A percentile compares a stretch with the other conserved stretches of the same genome.
phyloP scores from a whole-genome alignment of 2,888 invertebrate genomes.

The Mimumesa dahlbomi region DNA sequence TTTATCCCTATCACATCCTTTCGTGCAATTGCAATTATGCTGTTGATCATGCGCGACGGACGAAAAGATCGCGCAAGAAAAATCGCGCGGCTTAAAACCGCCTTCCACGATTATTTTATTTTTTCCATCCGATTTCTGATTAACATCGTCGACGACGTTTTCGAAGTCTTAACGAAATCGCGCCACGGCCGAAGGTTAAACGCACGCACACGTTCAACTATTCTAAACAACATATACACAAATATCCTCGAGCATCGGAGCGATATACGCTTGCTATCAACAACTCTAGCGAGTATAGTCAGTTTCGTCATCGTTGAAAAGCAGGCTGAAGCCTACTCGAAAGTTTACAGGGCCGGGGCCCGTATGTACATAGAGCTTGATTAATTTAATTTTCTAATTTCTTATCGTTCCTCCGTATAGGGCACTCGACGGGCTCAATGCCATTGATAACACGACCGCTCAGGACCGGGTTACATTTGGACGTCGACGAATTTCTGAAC shows the following conservation, averaged over 20 bases:
- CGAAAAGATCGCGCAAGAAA: background rate
- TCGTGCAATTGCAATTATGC: too few species aligned
- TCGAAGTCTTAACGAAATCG: background rate
- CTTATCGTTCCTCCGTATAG: conserved; percentile 15
- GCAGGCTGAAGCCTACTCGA: background rate
- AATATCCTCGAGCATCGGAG: background rate
- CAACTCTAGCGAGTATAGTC: too few species aligned
- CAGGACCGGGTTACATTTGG: background rate
- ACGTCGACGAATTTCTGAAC: background rate
- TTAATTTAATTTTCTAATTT: background rate
- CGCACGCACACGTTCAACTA: background rate
- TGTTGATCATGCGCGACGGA: background rate
- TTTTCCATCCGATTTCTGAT: too few species aligned
- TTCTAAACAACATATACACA: background rate
- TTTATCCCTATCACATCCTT: background rate
- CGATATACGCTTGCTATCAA: background rate
- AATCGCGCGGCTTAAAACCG: too few species aligned
- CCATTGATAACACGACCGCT: conserved; percentile 31
- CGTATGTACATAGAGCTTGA: background rate
- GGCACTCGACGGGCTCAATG: background rate
- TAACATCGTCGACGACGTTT: background rate
- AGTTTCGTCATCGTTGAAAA: background rate
- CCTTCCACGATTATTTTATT: too few species aligned
- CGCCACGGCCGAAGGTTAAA: background rate
- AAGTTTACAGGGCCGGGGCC: too few species aligned